phyloP scores from a whole-genome alignment of 1,140 invertebrate genomes.

The Himalopsyche phryganea region DNA sequence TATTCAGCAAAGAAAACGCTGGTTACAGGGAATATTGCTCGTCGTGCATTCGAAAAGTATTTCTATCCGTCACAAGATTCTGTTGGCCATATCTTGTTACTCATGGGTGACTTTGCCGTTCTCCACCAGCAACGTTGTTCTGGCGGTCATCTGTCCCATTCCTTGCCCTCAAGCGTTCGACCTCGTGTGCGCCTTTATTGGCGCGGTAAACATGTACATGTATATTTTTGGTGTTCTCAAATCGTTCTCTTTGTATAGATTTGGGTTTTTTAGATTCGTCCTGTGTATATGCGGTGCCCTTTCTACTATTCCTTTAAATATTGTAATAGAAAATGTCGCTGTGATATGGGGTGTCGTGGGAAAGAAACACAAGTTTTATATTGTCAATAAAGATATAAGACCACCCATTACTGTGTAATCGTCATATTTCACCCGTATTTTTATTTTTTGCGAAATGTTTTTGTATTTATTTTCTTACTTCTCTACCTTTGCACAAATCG shows the following conservation, averaged over 20 bases:
- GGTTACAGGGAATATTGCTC: constrained; percentile 93
- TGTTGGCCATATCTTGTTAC: constrained; percentile 86
- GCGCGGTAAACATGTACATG: constrained; percentile 91
- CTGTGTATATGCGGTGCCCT: constrained; percentile 82
- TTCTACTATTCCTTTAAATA: constrained; percentile 85
- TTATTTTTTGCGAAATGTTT: not conserved
- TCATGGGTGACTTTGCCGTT: constrained; percentile 95
- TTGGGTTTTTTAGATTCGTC: constrained; percentile 75
- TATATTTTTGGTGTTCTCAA: constrained; percentile 95
- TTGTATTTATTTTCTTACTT: constrained; percentile 2
- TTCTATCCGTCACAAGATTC: constrained; percentile 76
- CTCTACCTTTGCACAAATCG: constrained; percentile 1
- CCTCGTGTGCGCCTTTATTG: constrained; percentile 84
- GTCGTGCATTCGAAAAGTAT: constrained; percentile 89
- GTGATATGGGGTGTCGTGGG: constrained; percentile 89
- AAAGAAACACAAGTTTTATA: constrained; percentile 93
- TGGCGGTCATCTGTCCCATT: constrained; percentile 82
- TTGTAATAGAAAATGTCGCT: constrained; percentile 90
- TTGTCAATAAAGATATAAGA: constrained; percentile 87
- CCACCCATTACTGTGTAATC: constrained; percentile 55
- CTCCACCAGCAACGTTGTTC: constrained; percentile 82
- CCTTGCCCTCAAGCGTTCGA: constrained; percentile 80
- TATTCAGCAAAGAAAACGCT: constrained; percentile 91
- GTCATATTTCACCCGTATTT: not conserved
- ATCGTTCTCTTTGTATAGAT: constrained; percentile 85